These are phyloP conservation scores for Sabellastarte sp. DNA, from an alignment of 2,888 invertebrate genomes.

Conservation along the genomic window DNA sequence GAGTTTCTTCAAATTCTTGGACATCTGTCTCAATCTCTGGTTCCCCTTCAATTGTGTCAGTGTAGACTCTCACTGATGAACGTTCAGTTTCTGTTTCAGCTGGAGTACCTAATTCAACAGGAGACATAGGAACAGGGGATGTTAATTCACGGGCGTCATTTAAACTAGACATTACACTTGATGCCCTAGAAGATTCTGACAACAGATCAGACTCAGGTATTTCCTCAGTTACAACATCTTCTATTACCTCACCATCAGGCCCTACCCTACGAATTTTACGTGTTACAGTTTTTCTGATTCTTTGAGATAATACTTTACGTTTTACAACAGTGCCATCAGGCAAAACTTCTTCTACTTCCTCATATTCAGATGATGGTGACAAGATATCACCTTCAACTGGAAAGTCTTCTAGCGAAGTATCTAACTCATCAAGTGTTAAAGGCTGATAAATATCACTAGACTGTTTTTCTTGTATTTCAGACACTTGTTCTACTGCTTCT, in stretches of 20 bases:
- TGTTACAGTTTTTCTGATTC: neutral
- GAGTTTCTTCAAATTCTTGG: constrained; percentile 21
- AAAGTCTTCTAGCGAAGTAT: neutral
- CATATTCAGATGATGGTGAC: constrained; percentile 5
- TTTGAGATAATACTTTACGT: constrained; percentile 14
- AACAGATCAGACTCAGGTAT: constrained; percentile 4
- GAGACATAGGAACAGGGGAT: constrained; percentile 1
- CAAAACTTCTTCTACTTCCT: constrained; percentile 24
- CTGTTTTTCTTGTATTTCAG: no score
- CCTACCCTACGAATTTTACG: constrained; percentile 22
- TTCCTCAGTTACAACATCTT: constrained; percentile 25
- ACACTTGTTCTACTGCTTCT: no score
- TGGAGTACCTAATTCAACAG: constrained; percentile 5
- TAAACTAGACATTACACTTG: neutral
- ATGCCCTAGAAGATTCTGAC: constrained; percentile 8
- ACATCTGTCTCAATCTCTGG: constrained; percentile 23
- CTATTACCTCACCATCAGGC: constrained; percentile 25
- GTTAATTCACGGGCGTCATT: neutral
- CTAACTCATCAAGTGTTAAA: no score
- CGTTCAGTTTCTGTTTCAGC: neutral
- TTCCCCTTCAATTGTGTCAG: constrained; percentile 25
- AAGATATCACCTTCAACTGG: neutral
- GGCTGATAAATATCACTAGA: no score
- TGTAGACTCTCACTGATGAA: constrained; percentile 14
- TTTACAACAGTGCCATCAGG: constrained; percentile 46